Evolutionary conservation across 2,888 invertebrate species (phyloP).

Genomic region (Zelleria hepariella): DNA sequence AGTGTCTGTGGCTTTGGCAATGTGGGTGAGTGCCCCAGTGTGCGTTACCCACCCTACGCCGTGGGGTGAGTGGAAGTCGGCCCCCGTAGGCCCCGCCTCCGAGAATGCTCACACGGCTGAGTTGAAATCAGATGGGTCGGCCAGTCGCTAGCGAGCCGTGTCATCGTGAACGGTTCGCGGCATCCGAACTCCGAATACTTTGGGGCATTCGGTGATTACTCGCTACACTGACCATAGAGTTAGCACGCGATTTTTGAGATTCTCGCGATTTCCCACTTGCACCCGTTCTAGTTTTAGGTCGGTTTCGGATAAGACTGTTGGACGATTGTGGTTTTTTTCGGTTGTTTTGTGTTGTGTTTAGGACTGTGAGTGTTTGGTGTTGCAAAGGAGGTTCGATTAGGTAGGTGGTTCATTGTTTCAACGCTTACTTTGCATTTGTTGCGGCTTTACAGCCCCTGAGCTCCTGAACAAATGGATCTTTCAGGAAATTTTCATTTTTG

Average conservation of each 20-base stretch:
- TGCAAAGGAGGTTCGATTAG: constrained; percentile 17
- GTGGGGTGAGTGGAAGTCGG: constrained; percentile 31
- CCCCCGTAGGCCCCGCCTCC: constrained; percentile 55
- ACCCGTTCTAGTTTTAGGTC: not conserved
- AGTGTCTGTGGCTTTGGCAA: constrained; percentile 20
- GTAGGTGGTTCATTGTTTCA: constrained; percentile 19
- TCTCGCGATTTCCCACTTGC: not conserved
- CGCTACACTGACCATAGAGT: constrained; percentile 54
- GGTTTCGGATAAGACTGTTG: constrained; percentile 1
- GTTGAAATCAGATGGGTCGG: constrained; percentile 70
- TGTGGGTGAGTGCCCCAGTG: constrained; percentile 40
- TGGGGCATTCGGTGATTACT: constrained; percentile 62
- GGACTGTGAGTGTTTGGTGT: constrained; percentile 35
- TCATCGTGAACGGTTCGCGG: constrained; percentile 68
- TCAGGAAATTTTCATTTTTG: too few relatives aligned
- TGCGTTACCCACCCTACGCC: constrained; percentile 43
- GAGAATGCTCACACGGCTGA: constrained; percentile 69
- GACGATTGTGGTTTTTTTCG: constrained; percentile 3
- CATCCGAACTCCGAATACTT: constrained; percentile 51
- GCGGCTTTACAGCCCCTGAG: too few relatives aligned
- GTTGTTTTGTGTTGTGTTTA: constrained; percentile 11
- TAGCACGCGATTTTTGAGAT: constrained; percentile 13
- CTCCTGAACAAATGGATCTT: too few relatives aligned
- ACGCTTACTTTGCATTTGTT: not conserved
- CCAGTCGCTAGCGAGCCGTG: constrained; percentile 71